phyloP scores from a whole-genome alignment of 2,113 vertebrate genomes.

The Leucopsar rothschildi region DNA sequence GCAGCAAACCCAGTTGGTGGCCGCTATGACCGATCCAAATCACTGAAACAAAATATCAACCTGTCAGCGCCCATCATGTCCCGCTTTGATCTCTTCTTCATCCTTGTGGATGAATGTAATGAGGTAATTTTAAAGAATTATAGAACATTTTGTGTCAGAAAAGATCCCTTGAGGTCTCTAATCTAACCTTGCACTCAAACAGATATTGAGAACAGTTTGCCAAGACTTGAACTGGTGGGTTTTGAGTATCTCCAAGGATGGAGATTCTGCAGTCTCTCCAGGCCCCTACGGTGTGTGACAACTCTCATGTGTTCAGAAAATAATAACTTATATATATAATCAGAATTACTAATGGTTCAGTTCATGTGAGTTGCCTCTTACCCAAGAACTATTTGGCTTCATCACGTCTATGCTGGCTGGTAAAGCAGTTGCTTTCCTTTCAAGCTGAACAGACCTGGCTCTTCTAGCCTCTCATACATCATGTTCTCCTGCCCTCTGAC shows the following conservation, averaged over 20 bases:
- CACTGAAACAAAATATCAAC: conserved; percentile 96
- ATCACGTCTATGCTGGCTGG: neutral
- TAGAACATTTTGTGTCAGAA: neutral
- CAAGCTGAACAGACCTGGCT: neutral
- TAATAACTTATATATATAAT: neutral
- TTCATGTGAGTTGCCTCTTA: neutral
- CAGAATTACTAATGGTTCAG: neutral
- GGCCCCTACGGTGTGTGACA: neutral
- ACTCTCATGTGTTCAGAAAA: neutral
- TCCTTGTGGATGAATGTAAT: conserved; percentile 97
- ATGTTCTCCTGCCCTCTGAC: neutral
- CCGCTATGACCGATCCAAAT: conserved; percentile 95
- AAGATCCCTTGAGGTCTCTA: neutral
- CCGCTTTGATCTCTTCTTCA: conserved; percentile 98
- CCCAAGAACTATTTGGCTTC: neutral
- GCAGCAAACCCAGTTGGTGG: conserved; percentile 93
- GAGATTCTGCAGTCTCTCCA: neutral
- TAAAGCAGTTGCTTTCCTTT: neutral
- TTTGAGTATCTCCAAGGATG: neutral
- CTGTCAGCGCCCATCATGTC: conserved; percentile 96
- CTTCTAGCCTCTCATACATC: neutral
- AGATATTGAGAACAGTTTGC: neutral
- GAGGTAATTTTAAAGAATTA: conserved; percentile 77
- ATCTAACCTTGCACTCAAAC: neutral
- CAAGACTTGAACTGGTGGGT: neutral